A percentile compares a stretch with the other conserved stretches of the same genome.
phyloP scores from a whole-genome alignment of 2,797 vertebrate species.

The Arctocebus calabarensis region DNA sequence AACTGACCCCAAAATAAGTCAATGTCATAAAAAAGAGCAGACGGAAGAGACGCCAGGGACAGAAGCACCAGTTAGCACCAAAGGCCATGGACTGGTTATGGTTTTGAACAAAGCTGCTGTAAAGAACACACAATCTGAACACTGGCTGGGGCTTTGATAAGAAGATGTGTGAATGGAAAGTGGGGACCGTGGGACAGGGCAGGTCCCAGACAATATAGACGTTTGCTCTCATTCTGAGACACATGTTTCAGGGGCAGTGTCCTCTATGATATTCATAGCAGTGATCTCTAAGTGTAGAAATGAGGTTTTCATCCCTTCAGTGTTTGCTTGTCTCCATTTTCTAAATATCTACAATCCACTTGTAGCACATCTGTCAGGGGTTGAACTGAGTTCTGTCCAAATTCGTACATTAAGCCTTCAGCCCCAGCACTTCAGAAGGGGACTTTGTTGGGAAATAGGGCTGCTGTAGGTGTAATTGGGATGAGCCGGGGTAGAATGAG shows the following conservation, averaged over 20 bases:
- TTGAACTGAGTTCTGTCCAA: not conserved
- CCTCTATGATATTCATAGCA: fast-evolving
- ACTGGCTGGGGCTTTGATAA: not conserved
- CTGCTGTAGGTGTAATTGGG: fast-evolving
- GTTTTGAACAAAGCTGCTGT: not conserved
- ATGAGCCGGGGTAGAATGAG: no score
- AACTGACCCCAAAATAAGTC: no score
- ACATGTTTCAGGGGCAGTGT: not conserved
- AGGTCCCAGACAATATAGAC: fast-evolving
- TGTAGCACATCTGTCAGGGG: fast-evolving
- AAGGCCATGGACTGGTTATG: fast-evolving
- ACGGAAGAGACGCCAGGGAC: not conserved
- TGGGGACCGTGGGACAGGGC: not conserved
- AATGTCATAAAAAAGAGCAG: not conserved
- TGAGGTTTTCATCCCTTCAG: fast-evolving
- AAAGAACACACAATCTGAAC: not conserved
- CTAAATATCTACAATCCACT: fast-evolving
- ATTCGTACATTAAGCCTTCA: no score
- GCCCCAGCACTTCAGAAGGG: not conserved
- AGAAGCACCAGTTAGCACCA: fast-evolving
- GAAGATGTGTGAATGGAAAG: not conserved
- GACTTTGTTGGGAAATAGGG: not conserved
- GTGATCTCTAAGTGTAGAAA: not conserved
- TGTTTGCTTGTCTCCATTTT: not conserved
- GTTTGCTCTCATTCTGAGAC: not conserved